These are phyloP conservation scores for Unio pictorum DNA, from an alignment of 2,888 invertebrate genomes.

Conservation along the genomic window DNA sequence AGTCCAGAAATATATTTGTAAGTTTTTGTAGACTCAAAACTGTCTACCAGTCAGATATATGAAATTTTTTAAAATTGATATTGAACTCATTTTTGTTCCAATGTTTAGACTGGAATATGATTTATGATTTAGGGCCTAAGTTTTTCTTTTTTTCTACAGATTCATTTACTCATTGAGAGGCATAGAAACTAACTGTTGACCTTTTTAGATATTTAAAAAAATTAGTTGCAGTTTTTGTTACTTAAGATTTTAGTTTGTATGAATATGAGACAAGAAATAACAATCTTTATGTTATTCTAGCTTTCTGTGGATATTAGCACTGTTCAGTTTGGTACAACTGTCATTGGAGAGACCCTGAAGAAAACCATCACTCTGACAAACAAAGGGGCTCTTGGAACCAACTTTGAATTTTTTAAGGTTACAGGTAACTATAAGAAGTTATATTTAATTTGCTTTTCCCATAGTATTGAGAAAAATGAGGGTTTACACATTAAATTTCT, in stretches of 20 bases:
- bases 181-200: no score
- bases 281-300: slow-evolving; percentile 38
- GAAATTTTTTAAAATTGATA: no score
- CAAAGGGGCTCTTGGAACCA: slow-evolving; percentile 69
- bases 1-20: background rate
- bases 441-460: background rate
- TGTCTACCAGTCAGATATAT: background rate
- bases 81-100: no score
- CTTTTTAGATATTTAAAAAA: no score
- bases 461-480: background rate
- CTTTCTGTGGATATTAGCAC: slow-evolving; percentile 61
- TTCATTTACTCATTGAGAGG: no score
- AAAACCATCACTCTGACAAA: slow-evolving; percentile 66
- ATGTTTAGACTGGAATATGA: no score
- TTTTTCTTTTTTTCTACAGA: no score
- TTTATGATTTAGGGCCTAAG: no score
- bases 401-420: slow-evolving; percentile 67
- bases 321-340: slow-evolving; percentile 69
- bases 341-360: slow-evolving; percentile 69
- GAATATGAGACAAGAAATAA: no score
- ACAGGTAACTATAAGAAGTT: slow-evolving; percentile 34
- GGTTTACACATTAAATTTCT: no score
- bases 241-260: no score
- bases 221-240: no score
- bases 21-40: background rate